Evolutionary conservation across 1,140 invertebrate genomes (phyloP).

Genomic region (Pectinophora gossypiella): DNA sequence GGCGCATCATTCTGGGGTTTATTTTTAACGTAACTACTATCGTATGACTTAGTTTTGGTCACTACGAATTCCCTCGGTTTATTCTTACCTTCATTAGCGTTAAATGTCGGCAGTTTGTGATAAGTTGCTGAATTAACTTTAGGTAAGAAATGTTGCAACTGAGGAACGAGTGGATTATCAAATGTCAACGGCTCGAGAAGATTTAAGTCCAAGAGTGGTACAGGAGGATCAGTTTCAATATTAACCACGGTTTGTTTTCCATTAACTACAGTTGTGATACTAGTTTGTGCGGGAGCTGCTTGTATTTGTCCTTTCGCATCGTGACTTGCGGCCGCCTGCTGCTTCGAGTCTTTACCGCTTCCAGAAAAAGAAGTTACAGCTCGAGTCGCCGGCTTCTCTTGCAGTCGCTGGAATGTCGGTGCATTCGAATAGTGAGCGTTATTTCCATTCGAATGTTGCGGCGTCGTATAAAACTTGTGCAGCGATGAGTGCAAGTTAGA

Average conservation of each 20-base stretch:
- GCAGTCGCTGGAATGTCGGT: background rate
- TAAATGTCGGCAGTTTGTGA: slow-evolving; percentile 35
- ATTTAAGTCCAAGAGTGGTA: slow-evolving; percentile 54
- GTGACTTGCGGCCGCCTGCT: slow-evolving; percentile 21
- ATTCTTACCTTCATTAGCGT: slow-evolving; percentile 34
- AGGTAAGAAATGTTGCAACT: slow-evolving; percentile 64
- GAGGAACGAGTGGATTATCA: slow-evolving; percentile 60
- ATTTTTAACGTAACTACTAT: slow-evolving; percentile 28
- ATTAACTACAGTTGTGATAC: slow-evolving; percentile 38
- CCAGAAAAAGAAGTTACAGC: background rate
- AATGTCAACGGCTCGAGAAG: slow-evolving; percentile 61
- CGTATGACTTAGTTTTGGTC: slow-evolving; percentile 46
- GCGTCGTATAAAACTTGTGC: too few species aligned
- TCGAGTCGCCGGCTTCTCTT: background rate
- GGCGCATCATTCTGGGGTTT: slow-evolving; percentile 29
- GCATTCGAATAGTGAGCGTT: background rate
- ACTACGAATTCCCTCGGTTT: slow-evolving; percentile 41
- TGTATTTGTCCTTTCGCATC: slow-evolving; percentile 30
- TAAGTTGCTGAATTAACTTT: slow-evolving; percentile 53
- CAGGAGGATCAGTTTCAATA: slow-evolving; percentile 45
- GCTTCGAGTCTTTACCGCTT: background rate
- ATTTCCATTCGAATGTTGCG: background rate
- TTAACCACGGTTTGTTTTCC: slow-evolving; percentile 49
- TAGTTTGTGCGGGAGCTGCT: slow-evolving; percentile 32
- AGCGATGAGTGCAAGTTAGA: background rate